Evolutionary conservation across 1,140 invertebrate species (phyloP).

Genomic region (Bombus pascuorum): DNA sequence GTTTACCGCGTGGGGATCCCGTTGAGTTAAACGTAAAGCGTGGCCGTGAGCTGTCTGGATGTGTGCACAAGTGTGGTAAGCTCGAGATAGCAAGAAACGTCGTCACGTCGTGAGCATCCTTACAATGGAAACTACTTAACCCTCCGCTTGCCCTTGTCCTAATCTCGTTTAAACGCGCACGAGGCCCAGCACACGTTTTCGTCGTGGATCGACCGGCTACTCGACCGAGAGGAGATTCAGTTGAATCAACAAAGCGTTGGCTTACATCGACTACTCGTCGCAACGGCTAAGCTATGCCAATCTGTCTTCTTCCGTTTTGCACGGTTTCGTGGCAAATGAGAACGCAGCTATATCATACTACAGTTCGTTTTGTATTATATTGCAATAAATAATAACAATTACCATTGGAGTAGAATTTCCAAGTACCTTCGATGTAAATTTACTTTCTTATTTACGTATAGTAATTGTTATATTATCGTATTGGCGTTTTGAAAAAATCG

Average conservation of each 20-base stretch:
- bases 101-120: conserved; percentile 59
- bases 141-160: conserved; percentile 64
- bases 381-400: no score
- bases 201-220: conserved; percentile 32
- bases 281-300: not conserved
- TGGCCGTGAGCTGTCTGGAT: not conserved
- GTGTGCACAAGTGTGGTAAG: conserved; percentile 8
- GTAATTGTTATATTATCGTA: not conserved
- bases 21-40: conserved; percentile 9
- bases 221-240: conserved; percentile 32
- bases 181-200: conserved; percentile 33
- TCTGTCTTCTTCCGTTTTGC: no score
- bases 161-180: conserved; percentile 60
- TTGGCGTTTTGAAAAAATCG: no score
- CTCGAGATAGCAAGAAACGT: conserved; percentile 45
- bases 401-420: no score
- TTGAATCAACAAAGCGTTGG: conserved; percentile 51
- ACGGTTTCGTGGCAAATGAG: not conserved
- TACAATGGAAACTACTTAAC: conserved; percentile 65
- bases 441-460: not conserved
- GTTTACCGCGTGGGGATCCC: no score
- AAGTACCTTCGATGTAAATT: no score
- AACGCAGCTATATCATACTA: no score
- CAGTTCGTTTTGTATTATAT: no score
- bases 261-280: no score